Percentiles rank a stretch among this genome's conserved stretches.
phyloP scores from a whole-genome alignment of 2,113 vertebrate species.

The Galbula dea region DNA sequence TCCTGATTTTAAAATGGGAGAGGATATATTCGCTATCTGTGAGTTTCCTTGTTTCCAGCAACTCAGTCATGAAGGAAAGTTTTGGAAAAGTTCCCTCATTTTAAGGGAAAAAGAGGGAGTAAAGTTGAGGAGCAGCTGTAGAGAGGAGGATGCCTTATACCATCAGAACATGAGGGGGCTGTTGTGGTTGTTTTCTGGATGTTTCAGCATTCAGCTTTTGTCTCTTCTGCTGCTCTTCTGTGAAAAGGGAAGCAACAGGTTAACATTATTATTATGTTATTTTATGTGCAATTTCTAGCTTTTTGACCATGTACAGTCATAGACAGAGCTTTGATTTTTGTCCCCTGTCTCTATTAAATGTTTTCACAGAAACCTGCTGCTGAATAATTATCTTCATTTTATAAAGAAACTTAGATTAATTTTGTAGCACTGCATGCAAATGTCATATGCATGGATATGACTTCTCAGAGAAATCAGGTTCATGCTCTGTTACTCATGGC shows the following conservation, averaged over 20 bases:
- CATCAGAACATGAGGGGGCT: background rate
- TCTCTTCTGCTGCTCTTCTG: background rate
- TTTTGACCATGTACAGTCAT: background rate
- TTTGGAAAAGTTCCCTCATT: background rate
- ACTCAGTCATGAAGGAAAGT: background rate
- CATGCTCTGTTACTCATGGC: background rate
- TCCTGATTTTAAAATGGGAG: background rate
- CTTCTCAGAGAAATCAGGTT: background rate
- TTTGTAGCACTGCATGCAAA: background rate
- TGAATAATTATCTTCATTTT: background rate
- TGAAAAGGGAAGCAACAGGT: background rate
- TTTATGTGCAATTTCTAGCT: background rate
- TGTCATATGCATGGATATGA: background rate
- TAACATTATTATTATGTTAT: background rate
- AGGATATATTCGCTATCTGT: background rate
- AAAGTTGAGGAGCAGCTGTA: background rate
- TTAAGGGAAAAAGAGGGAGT: background rate
- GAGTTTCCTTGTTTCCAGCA: background rate
- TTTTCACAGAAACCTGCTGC: background rate
- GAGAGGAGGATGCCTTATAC: background rate
- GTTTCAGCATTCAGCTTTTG: background rate
- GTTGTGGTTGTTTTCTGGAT: background rate
- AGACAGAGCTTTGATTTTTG: background rate
- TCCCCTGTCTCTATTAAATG: background rate
- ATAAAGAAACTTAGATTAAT: background rate